These are phyloP conservation scores for Ceriagrion tenellum DNA, from an alignment of 2,888 invertebrate species.

Conservation along the genomic window DNA sequence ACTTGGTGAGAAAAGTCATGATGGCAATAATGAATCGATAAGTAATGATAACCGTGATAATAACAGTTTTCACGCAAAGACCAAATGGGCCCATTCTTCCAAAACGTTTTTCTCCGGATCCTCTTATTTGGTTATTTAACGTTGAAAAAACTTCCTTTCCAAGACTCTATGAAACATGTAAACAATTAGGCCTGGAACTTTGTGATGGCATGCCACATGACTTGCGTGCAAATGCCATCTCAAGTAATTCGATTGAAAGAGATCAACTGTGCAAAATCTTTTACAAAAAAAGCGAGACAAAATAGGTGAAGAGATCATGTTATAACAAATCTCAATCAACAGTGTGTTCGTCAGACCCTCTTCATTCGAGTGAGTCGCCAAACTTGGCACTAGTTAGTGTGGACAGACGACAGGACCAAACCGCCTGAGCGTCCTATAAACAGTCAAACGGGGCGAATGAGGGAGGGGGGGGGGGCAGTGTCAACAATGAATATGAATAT, in stretches of 20 bases:
- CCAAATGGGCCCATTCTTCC: not conserved
- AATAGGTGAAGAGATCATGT: constrained; percentile 40
- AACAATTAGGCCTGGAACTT: constrained; percentile 46
- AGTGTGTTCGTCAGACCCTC: constrained; percentile 20
- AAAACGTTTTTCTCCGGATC: not conserved
- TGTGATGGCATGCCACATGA: not conserved
- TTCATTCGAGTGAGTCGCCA: constrained; percentile 37
- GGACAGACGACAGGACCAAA: constrained; percentile 37
- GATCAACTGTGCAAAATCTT: constrained; percentile 29
- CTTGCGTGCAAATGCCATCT: constrained; percentile 19
- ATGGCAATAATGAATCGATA: not conserved
- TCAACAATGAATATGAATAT: not conserved
- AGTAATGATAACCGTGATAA: constrained; percentile 9
- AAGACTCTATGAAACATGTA: constrained; percentile 52
- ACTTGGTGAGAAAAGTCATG: constrained; percentile 37
- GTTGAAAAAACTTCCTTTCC: not conserved
- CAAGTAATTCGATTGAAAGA: constrained; percentile 13
- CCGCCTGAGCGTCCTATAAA: constrained; percentile 1
- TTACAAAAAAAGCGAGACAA: constrained; percentile 8
- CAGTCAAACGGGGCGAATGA: not conserved
- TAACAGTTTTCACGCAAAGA: not conserved
- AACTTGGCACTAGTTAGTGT: constrained; percentile 53
- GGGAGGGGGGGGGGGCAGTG: constrained; percentile 10
- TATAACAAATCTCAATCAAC: constrained; percentile 60
- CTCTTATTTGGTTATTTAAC: not conserved